Conservation (phyloP, 2,888 invertebrate species). For the Meteorus colon region DNA sequence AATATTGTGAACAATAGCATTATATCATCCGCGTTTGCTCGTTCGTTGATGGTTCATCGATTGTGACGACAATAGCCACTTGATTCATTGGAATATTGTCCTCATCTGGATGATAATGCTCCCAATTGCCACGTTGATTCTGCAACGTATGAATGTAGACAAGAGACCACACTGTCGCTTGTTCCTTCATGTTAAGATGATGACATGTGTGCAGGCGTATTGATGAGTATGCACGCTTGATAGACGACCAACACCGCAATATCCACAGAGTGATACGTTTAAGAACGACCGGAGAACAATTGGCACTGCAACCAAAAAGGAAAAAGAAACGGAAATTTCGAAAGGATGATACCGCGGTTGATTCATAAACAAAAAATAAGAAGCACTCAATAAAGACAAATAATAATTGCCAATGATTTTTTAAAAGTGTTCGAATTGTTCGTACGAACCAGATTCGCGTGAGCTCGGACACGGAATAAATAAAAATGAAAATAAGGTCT, state of each 20-base stretch:
- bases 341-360: slow-evolving; percentile 43
- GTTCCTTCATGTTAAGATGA: slow-evolving; percentile 35
- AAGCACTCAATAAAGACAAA: slow-evolving; percentile 18
- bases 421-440: background rate
- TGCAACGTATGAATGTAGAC: slow-evolving; percentile 40
- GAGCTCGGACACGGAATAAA: slow-evolving; percentile 10
- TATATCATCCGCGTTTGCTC: slow-evolving; percentile 41
- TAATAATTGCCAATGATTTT: background rate
- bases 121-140: slow-evolving; percentile 46
- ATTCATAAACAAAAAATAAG: slow-evolving; percentile 11
- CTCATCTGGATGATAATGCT: slow-evolving; percentile 42
- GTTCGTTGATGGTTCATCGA: slow-evolving; percentile 42
- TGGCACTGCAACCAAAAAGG: slow-evolving; percentile 71
- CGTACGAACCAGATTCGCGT: background rate
- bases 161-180: slow-evolving; percentile 29
- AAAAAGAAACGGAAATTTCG: slow-evolving; percentile 50
- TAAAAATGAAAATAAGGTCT: slow-evolving; percentile 15
- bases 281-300: slow-evolving; percentile 73
- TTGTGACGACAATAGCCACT: slow-evolving; percentile 45
- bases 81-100: slow-evolving; percentile 37
- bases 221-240: slow-evolving; percentile 43
- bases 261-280: slow-evolving; percentile 54
- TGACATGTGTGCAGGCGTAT: slow-evolving; percentile 43
- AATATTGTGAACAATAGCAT: slow-evolving; percentile 16
- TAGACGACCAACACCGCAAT: slow-evolving; percentile 44